Evolutionary conservation across 2,113 vertebrate species (phyloP).

Genomic region (Balaeniceps rex): DNA sequence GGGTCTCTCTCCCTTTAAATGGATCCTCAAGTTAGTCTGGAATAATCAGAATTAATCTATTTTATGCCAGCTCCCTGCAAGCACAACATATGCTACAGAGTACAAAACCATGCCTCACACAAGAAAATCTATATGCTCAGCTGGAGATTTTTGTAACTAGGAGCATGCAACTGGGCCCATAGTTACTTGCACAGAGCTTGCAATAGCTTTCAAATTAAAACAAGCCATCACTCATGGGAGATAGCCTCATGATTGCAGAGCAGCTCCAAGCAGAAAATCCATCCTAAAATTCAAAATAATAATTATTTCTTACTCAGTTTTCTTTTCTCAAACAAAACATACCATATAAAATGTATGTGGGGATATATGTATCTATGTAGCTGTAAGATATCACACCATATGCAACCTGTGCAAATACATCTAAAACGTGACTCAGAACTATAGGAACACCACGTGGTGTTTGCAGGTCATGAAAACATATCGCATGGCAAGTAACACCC

Average conservation of each 20-base stretch:
- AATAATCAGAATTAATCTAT: not conserved
- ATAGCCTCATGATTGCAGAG: not conserved
- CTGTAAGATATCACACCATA: not conserved
- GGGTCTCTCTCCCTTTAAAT: not conserved
- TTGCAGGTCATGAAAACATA: not conserved
- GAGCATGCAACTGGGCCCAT: not conserved
- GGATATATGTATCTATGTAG: not conserved
- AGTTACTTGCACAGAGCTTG: not conserved
- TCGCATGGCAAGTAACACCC: not conserved
- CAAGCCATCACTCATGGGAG: not conserved
- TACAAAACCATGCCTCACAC: not conserved
- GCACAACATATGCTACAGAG: not conserved
- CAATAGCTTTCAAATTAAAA: not conserved
- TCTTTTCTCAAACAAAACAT: not conserved
- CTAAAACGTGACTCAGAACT: not conserved
- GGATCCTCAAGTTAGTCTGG: not conserved
- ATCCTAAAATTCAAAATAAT: not conserved
- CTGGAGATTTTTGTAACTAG: not conserved
- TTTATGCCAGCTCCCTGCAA: slow-evolving; percentile 6
- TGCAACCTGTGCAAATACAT: not conserved
- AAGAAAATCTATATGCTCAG: not conserved
- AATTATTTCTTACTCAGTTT: not conserved
- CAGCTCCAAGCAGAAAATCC: not conserved
- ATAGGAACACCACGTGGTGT: not conserved
- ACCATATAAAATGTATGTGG: accelerated